These are phyloP conservation scores for Epirrita christyi DNA, from an alignment of 2,888 invertebrate species.

Conservation along the genomic window DNA sequence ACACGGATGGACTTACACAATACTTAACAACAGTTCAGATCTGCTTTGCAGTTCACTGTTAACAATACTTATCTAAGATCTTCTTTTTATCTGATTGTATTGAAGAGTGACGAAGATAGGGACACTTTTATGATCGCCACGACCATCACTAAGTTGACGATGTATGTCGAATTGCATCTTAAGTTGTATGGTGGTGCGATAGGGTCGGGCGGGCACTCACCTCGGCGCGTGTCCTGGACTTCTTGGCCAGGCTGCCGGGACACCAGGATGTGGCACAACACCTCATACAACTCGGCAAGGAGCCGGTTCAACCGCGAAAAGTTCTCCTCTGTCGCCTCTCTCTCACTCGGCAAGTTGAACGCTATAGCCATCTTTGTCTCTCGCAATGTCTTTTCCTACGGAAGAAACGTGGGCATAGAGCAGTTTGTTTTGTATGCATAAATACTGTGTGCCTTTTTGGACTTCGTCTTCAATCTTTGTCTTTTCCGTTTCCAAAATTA, in stretches of 20 bases:
- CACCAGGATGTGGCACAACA: conserved; percentile 83
- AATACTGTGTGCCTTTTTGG: conserved; percentile 64
- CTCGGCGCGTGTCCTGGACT: conserved; percentile 77
- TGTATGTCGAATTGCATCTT: conserved; percentile 85
- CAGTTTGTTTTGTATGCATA: conserved; percentile 78
- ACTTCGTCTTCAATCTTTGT: conserved; percentile 46
- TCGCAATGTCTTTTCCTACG: conserved; percentile 68
- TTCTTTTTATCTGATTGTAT: conserved; percentile 81
- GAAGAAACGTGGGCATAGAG: conserved; percentile 75
- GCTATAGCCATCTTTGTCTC: conserved; percentile 84
- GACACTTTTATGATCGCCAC: conserved; percentile 82
- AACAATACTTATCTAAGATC: conserved; percentile 78
- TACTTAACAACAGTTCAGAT: conserved; percentile 80
- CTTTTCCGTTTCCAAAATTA: conserved; percentile 32
- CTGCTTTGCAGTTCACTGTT: conserved; percentile 82
- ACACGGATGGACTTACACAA: conserved; percentile 77
- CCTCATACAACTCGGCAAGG: conserved; percentile 82
- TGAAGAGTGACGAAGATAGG: conserved; percentile 80
- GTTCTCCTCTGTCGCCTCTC: conserved; percentile 83
- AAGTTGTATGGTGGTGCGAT: conserved; percentile 83
- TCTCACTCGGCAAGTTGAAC: conserved; percentile 83
- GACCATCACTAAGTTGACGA: conserved; percentile 82
- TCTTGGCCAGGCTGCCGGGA: conserved; percentile 80
- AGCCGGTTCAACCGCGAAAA: conserved; percentile 85
- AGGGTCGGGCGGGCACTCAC: conserved; percentile 82